phyloP scores from a whole-genome alignment of 2,797 vertebrate genomes.

The Tolypeutes matacus region DNA sequence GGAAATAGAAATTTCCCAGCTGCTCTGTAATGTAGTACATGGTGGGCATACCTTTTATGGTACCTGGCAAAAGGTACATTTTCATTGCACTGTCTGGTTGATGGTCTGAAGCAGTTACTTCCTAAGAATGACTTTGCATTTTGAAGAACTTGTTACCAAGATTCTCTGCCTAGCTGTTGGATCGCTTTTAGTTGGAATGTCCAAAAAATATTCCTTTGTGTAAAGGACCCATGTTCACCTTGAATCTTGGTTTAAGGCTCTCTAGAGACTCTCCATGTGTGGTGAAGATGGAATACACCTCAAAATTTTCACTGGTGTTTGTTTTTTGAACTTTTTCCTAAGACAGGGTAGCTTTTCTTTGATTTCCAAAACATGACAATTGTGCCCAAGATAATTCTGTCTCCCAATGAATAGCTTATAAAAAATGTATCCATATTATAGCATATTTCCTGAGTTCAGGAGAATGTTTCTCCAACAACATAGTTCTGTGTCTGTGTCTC shows the following conservation, averaged over 20 bases:
- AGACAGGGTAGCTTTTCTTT: not conserved
- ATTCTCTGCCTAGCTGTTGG: not conserved
- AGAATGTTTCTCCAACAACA: not conserved
- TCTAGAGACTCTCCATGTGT: not conserved
- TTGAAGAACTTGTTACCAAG: not conserved
- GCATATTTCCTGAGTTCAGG: not conserved
- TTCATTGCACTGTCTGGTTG: not conserved
- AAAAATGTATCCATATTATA: not conserved
- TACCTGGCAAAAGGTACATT: not conserved
- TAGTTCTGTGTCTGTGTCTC: not conserved
- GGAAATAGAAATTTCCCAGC: not conserved
- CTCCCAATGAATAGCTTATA: not conserved
- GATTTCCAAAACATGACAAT: slow-evolving; percentile 10
- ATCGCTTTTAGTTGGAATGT: not conserved
- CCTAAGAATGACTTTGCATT: not conserved
- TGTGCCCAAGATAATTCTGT: not conserved
- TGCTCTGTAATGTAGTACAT: rapidly evolving
- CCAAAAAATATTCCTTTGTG: not conserved
- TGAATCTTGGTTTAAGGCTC: not conserved
- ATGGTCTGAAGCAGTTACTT: not conserved
- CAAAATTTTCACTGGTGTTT: not conserved
- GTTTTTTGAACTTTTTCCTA: slow-evolving; percentile 13
- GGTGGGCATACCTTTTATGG: not conserved
- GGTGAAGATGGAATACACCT: not conserved
- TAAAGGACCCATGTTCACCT: not conserved